Base-by-base conservation (phyloP, 2,888 invertebrate genomes). In the Cephus nigrinus region DNA sequence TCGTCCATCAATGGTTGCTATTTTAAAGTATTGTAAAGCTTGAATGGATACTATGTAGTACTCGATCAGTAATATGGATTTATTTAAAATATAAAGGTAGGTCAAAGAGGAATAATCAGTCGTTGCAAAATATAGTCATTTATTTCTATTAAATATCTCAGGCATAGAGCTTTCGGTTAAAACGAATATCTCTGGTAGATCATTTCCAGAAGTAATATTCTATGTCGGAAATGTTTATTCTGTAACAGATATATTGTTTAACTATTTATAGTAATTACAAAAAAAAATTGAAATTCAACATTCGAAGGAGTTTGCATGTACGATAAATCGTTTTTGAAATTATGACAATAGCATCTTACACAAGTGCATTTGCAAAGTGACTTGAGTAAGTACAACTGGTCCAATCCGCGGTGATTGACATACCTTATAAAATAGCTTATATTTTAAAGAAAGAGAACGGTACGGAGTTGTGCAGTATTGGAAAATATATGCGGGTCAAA, bases 41-140 rank as follows among this genome's bases (percentile, higher is more conserved):
- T 55, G 23, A 55, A 55, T 23, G 55, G 2, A 55, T 23, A 55
- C 40, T 40, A 5, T 23, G 5, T 2, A 55, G 55, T 55, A 23
- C 2, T 23, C 23, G 5, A 55, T 23, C 23, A 55, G 9, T 55
- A 2, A 23, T 23, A 23, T 23, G 55, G 55, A 5, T 55, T 55
- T 23, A 15, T 23, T 55, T 23, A 23, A 55, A 23, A 9, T 23
- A 23, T 23, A 23, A 55, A 55, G 55, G 55, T 55, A 55, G 55
- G 40, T 71, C n/a, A 32, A 69, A 76, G 77, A 34, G 35, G n/a
- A 69, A 36, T 75, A 68, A 36, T 68, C 33, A 75, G 69, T 69
- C 4, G 11, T 36, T 73, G 12, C 31, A 32, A 75, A 73, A 75
- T 12, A 68, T 31, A 33, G 35, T 68, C 69, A 68, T 34, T 32